These are phyloP conservation scores for Plectrocnemia conspersa DNA, from an alignment of 1,140 invertebrate species.

Conservation along the genomic window DNA sequence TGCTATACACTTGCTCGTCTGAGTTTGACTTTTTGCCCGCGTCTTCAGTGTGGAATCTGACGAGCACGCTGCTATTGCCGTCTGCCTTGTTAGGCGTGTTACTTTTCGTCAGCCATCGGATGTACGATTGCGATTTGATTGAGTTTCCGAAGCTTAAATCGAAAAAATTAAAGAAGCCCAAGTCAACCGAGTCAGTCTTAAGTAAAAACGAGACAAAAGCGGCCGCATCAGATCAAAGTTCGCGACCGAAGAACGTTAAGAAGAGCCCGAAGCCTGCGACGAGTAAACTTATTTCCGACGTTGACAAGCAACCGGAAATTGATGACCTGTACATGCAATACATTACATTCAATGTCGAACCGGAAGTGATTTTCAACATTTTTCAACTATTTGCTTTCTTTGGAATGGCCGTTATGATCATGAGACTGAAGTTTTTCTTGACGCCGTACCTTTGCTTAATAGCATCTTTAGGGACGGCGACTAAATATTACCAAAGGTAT, in stretches of 20 bases:
- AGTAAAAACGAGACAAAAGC: no score
- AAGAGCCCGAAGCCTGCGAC: no score
- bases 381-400: slow-evolving; percentile 64
- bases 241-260: no score
- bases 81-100: slow-evolving; percentile 48
- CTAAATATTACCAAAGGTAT: slow-evolving; percentile 36
- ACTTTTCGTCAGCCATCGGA: slow-evolving; percentile 46
- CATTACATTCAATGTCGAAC: slow-evolving; percentile 47
- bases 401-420: slow-evolving; percentile 72
- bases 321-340: no score
- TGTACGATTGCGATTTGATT: slow-evolving; percentile 38
- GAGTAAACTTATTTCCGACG: no score
- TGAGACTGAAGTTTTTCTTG: slow-evolving; percentile 80
- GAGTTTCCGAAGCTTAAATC: neutral
- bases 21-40: slow-evolving; percentile 78
- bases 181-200: no score
- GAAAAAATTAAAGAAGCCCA: slow-evolving; percentile 4
- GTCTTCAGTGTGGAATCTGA: slow-evolving; percentile 50
- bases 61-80: slow-evolving; percentile 56
- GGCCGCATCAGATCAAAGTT: no score
- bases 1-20: slow-evolving; percentile 76
- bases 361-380: slow-evolving; percentile 66
- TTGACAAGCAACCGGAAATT: no score
- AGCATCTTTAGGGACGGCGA: slow-evolving; percentile 56
- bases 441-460: slow-evolving; percentile 76